phyloP scores from a whole-genome alignment of 2,113 vertebrate species.

The Eudorcas thomsonii region DNA sequence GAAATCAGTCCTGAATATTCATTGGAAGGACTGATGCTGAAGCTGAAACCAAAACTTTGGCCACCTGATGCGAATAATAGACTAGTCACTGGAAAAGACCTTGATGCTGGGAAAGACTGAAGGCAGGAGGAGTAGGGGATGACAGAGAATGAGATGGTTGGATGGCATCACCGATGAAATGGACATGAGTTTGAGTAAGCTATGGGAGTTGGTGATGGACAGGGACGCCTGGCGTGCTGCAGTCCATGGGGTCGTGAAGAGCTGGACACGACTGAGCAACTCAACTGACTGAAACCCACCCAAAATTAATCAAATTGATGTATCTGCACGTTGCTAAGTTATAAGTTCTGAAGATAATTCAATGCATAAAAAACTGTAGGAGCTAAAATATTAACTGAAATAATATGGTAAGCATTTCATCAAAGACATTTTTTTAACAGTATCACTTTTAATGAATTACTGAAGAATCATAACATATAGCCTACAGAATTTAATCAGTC shows the following conservation, averaged over 20 bases:
- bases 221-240: rapidly evolving
- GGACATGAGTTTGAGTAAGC: not conserved
- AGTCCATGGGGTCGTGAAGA: not conserved
- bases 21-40: not conserved
- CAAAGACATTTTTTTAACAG: not conserved
- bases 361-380: not conserved
- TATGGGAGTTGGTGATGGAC: not conserved
- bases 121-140: not conserved
- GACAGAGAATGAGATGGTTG: not conserved
- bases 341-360: not conserved
- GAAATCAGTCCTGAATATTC: not conserved
- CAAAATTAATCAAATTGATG: not conserved
- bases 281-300: not conserved
- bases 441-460: not conserved
- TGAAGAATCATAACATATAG: not conserved
- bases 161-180: not conserved
- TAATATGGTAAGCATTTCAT: not conserved
- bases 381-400: not conserved
- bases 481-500: not conserved
- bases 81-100: not conserved
- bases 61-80: not conserved
- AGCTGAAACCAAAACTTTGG: not conserved
- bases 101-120: not conserved
- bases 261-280: not conserved
- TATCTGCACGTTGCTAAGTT: not conserved